Percentiles rank a stretch among this genome's conserved stretches.
Evolutionary conservation across 2,888 invertebrate genomes (phyloP).

Genomic region (Drosophila ustulata): DNA sequence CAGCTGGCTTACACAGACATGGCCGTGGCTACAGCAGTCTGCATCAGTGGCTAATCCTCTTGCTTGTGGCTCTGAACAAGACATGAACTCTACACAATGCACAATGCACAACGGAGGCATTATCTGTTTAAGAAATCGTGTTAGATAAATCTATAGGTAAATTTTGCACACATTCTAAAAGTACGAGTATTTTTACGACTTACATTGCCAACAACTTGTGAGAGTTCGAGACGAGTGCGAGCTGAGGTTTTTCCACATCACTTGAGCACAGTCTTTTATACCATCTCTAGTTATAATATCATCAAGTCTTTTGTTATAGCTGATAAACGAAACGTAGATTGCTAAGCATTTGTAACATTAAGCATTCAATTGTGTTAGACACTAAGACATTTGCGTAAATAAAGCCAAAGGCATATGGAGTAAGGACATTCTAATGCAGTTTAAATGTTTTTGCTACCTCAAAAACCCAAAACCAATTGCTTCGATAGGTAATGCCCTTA

Average conservation of each 20-base stretch:
- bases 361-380: slow-evolving; percentile 58
- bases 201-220: slow-evolving; percentile 20
- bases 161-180: slow-evolving; percentile 34
- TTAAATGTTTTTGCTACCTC: too few species aligned
- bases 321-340: slow-evolving; percentile 29
- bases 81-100: slow-evolving; percentile 50
- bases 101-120: neutral
- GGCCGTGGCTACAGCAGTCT: slow-evolving; percentile 59
- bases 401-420: slow-evolving; percentile 67
- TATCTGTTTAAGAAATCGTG: slow-evolving; percentile 37
- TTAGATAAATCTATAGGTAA: slow-evolving; percentile 59
- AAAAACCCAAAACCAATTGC: too few species aligned
- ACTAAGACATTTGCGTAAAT: slow-evolving; percentile 59
- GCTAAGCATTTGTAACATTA: slow-evolving; percentile 64
- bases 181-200: slow-evolving; percentile 9
- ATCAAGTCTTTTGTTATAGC: slow-evolving; percentile 29
- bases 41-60: slow-evolving; percentile 65
- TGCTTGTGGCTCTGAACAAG: slow-evolving; percentile 64
- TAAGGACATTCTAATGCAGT: too few species aligned
- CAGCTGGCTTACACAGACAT: slow-evolving; percentile 48
- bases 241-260: slow-evolving; percentile 29
- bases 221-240: slow-evolving; percentile 16
- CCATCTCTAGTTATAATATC: slow-evolving; percentile 47
- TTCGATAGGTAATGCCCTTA: neutral
- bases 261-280: slow-evolving; percentile 55